These are phyloP conservation scores for Oreochromis mossambicus DNA, from an alignment of 2,797 vertebrate species.

Conservation along the genomic window DNA sequence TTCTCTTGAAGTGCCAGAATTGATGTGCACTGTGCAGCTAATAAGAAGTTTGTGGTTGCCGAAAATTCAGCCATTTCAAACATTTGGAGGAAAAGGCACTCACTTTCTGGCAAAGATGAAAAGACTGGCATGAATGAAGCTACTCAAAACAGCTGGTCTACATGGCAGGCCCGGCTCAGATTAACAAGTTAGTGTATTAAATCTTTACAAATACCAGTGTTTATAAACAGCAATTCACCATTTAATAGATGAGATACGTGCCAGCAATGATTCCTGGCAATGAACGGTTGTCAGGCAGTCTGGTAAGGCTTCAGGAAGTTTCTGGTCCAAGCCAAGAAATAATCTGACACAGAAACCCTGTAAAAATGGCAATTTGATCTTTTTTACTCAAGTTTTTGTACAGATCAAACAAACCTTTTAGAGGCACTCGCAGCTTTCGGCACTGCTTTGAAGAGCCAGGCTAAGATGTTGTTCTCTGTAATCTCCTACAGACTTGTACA, in stretches of 20 bases:
- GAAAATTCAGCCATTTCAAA: neutral
- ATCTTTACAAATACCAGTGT: neutral
- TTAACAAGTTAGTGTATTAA: neutral
- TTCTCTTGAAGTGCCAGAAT: neutral
- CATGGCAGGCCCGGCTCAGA: too few species aligned
- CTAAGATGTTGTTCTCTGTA: neutral
- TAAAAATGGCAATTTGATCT: neutral
- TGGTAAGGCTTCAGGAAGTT: neutral
- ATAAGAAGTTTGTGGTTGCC: neutral
- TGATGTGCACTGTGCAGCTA: neutral
- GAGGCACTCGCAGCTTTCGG: neutral
- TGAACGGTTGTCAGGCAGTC: neutral
- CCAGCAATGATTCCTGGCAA: neutral
- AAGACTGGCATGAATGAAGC: neutral
- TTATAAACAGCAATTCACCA: neutral
- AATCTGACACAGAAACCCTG: neutral
- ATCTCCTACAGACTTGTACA: conserved; percentile 84
- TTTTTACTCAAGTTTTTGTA: neutral
- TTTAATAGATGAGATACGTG: neutral
- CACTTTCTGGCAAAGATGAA: fast-evolving
- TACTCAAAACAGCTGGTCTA: neutral
- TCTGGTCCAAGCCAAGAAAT: neutral
- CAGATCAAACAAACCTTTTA: neutral
- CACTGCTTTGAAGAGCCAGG: neutral
- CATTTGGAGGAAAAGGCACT: neutral